A percentile compares a stretch with the other conserved stretches of the same genome.
These are phyloP conservation scores for Corythucha ciliata DNA, from an alignment of 2,888 invertebrate species.

Conservation along the genomic window DNA sequence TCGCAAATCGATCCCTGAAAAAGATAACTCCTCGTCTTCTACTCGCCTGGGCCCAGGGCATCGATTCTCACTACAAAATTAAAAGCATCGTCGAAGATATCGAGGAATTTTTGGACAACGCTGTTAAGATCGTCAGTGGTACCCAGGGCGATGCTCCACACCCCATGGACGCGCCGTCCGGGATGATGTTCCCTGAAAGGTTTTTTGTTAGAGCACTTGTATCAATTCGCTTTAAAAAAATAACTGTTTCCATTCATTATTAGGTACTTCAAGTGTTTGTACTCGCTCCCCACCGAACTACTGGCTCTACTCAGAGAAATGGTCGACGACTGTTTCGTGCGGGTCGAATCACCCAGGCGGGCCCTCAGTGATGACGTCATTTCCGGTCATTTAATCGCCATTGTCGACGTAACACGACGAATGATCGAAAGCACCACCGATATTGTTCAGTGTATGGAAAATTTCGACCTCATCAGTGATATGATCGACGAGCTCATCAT, in stretches of 20 bases:
- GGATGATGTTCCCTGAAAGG: slow-evolving; percentile 10
- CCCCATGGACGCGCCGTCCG: slow-evolving; percentile 11
- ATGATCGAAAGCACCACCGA: slow-evolving; percentile 20
- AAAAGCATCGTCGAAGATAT: slow-evolving; percentile 1
- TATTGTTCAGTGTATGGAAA: slow-evolving; percentile 15
- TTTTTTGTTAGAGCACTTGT: too few species aligned
- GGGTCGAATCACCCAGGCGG: too few species aligned
- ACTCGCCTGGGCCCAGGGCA: slow-evolving; percentile 14
- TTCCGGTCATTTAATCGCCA: slow-evolving; percentile 7
- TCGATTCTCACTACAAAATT: slow-evolving; percentile 7
- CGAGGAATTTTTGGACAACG: not conserved
- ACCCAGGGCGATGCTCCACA: not conserved
- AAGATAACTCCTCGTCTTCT: slow-evolving; percentile 17
- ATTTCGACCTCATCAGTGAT: slow-evolving; percentile 11
- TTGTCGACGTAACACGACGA: slow-evolving; percentile 17
- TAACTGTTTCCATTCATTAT: not conserved
- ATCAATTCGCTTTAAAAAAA: not conserved
- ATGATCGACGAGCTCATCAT: slow-evolving; percentile 13
- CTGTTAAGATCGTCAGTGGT: not conserved
- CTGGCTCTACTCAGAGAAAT: slow-evolving; percentile 12
- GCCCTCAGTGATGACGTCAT: slow-evolving; percentile 16
- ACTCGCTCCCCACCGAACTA: slow-evolving; percentile 15
- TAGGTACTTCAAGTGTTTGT: slow-evolving; percentile 14
- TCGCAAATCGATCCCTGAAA: slow-evolving; percentile 15
- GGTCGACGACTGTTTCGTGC: too few species aligned